phyloP scores from a whole-genome alignment of 2,113 vertebrate species.

The Lycocorax pyrrhopterus region DNA sequence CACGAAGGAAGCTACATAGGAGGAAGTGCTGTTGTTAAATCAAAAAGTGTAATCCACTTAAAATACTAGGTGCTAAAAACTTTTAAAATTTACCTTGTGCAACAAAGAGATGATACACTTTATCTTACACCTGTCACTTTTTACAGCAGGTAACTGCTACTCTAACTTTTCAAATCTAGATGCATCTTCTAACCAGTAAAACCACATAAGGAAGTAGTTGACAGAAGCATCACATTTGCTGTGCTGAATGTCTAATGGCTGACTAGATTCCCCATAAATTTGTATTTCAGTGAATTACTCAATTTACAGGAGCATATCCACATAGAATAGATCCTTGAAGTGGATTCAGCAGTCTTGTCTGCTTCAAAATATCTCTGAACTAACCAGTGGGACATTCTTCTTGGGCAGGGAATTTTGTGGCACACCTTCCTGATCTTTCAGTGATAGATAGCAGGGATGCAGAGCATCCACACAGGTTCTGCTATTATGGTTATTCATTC shows the following conservation, averaged over 20 bases:
- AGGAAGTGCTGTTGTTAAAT: neutral
- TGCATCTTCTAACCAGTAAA: neutral
- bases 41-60: neutral
- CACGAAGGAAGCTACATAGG: neutral
- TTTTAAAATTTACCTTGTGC: neutral
- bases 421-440: neutral
- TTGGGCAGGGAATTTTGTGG: neutral
- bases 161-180: neutral
- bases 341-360: accelerated
- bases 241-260: neutral
- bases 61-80: neutral
- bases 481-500: neutral
- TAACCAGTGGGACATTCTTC: neutral
- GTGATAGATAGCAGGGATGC: neutral
- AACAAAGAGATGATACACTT: neutral
- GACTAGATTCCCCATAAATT: neutral
- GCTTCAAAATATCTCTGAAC: neutral
- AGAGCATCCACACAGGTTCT: neutral
- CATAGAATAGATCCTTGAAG: neutral
- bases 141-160: neutral
- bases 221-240: neutral
- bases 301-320: neutral
- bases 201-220: neutral
- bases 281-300: neutral
- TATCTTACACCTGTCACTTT: accelerated